Conservation (phyloP, 2,797 vertebrate species). For the Dendrocincla fuliginosa region DNA sequence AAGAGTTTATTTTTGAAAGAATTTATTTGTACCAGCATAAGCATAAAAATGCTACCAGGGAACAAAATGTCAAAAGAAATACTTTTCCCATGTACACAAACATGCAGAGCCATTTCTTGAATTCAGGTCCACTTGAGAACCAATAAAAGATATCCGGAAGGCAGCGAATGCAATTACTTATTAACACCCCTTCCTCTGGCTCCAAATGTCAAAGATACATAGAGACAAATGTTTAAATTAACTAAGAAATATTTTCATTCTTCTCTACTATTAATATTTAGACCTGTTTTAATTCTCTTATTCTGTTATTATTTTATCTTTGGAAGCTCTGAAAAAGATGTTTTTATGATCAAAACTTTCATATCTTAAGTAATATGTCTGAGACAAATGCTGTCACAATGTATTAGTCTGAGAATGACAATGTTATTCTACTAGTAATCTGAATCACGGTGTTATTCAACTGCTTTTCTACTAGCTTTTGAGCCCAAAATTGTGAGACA, state of each 20-base stretch:
- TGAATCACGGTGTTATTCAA: background rate
- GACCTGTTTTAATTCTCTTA: background rate
- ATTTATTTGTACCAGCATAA: background rate
- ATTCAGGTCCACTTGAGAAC: conserved; percentile 29
- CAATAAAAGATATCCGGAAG: conserved; percentile 56
- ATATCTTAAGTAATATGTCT: background rate
- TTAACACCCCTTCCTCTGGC: conserved; percentile 21
- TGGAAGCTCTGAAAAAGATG: background rate
- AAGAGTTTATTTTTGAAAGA: background rate
- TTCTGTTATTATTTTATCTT: conserved; percentile 26
- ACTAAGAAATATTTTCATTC: conserved; percentile 30
- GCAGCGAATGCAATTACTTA: conserved; percentile 53
- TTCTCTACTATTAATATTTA: conserved; percentile 40
- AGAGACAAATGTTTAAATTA: conserved; percentile 60
- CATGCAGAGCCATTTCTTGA: conserved; percentile 7
- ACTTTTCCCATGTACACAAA: background rate
- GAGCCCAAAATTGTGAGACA: background rate
- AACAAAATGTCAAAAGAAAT: conserved; percentile 56
- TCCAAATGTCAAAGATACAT: conserved; percentile 64
- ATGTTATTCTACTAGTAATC: background rate
- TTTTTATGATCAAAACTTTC: conserved; percentile 20
- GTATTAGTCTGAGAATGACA: background rate
- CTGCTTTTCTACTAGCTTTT: background rate
- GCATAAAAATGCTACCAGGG: conserved; percentile 17
- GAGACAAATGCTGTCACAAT: background rate